phyloP scores from a whole-genome alignment of 1,140 invertebrate species.

The Zaprionus africanus region DNA sequence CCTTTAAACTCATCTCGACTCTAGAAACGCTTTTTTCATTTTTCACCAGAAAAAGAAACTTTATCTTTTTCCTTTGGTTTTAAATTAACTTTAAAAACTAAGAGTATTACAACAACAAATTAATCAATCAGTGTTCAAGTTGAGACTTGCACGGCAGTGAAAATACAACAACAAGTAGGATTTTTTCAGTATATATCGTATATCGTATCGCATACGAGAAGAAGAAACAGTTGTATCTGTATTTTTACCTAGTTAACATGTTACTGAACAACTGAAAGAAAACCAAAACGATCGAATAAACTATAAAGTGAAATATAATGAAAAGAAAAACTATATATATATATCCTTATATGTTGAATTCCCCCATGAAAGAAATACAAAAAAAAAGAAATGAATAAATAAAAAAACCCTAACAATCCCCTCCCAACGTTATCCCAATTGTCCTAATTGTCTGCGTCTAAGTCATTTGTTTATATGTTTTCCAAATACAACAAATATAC shows the following conservation, averaged over 20 bases:
- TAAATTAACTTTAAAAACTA: slow-evolving; percentile 37
- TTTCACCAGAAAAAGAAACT: slow-evolving; percentile 32
- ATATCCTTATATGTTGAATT: slow-evolving; percentile 75
- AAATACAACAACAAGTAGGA: slow-evolving; percentile 43
- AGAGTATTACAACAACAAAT: slow-evolving; percentile 39
- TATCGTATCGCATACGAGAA: slow-evolving; percentile 30
- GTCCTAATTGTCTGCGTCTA: slow-evolving; percentile 87
- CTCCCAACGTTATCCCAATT: slow-evolving; percentile 81
- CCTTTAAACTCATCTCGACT: slow-evolving; percentile 55
- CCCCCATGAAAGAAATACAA: slow-evolving; percentile 52
- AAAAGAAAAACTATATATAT: slow-evolving; percentile 58
- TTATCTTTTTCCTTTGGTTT: slow-evolving; percentile 41
- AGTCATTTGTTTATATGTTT: slow-evolving; percentile 85
- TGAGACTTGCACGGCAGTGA: slow-evolving; percentile 31
- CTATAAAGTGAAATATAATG: slow-evolving; percentile 52
- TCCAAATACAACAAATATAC: slow-evolving; percentile 72
- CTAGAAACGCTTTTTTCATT: slow-evolving; percentile 31
- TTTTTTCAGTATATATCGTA: slow-evolving; percentile 41
- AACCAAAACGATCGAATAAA: slow-evolving; percentile 40
- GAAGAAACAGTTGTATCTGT: slow-evolving; percentile 42
- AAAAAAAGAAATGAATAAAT: slow-evolving; percentile 37
- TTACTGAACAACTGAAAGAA: slow-evolving; percentile 40
- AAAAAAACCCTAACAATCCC: slow-evolving; percentile 50
- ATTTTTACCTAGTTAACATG: slow-evolving; percentile 25
- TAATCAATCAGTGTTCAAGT: slow-evolving; percentile 38